Base-by-base conservation (phyloP, 2,797 vertebrate genomes). In the Numenius phaeopus region DNA sequence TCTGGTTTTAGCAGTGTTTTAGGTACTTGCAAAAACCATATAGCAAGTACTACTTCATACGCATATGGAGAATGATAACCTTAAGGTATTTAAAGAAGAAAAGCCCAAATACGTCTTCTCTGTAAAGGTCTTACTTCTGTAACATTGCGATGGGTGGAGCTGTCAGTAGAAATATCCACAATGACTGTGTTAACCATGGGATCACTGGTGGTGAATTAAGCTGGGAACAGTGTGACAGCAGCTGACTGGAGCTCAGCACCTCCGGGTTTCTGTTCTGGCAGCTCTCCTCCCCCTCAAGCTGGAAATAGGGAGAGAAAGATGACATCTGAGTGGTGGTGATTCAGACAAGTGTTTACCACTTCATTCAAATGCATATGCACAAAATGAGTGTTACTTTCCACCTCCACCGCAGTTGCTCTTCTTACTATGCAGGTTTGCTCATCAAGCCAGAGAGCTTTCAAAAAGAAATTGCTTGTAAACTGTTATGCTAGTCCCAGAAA, bases 361-460 rank as follows among this genome's bases (percentile, higher is more conserved):
- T 79, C 87, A 91, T 94, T 97, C 94, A 97, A 95, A 97, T 86
- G 84, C 92, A 91, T 89, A 92, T 81, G 91, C 64, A 89, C 71
- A 80, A 87, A 87, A 86, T 71, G 61, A 94, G 76, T 71, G 54
- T 87, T 92, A 86, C 57, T 94, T 89, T 46, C 91, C 87, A 89
- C 91, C 95, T 91, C 94, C 92, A 26, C 65, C 27, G 18, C n/a
- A 81, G 64, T 89, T 95, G 89, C 64, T 94, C 87, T 89, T 94
- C 92, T 87, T 89, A 95, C 94, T 81, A 54, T 69, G 46, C 71
- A 71, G 70, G 52, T 89, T 94, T 95, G 84, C 79, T 92, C 84
- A 85, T 91, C 94, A 54, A 82, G 39, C 58, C 57, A 61, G 47
- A 89, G 69, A 58, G 64, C 54, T 65, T 89, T 94, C 10, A 13